Conservation (phyloP, 2,888 invertebrate genomes). For the Heliconius erato region DNA sequence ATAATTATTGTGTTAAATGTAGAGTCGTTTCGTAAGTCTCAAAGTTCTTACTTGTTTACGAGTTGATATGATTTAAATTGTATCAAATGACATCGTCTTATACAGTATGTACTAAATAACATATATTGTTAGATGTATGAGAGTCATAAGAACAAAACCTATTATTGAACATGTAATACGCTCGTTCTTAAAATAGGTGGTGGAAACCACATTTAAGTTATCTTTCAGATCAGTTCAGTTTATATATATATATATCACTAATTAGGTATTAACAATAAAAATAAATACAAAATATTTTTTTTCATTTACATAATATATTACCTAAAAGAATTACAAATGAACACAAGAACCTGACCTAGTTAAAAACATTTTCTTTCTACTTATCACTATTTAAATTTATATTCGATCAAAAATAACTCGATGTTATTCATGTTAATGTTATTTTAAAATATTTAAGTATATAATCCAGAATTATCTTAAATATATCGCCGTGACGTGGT, state of each 20-base stretch:
- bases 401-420: neutral
- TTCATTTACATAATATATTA: neutral
- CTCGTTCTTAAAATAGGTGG: neutral
- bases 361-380: neutral
- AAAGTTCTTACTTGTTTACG: neutral
- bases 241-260: neutral
- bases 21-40: neutral
- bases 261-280: neutral
- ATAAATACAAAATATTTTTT: neutral
- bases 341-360: neutral
- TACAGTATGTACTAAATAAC: neutral
- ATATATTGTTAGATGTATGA: neutral
- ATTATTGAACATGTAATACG: too few relatives aligned
- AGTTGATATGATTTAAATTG: constrained; percentile 11
- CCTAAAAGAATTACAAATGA: neutral
- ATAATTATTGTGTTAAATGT: neutral
- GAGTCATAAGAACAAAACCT: neutral
- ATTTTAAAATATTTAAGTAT: constrained; percentile 10
- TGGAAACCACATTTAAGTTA: neutral
- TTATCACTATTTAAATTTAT: neutral
- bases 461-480: constrained; percentile 18
- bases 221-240: neutral
- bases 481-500: constrained; percentile 37
- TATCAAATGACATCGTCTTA: constrained; percentile 13
- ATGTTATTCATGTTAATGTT: constrained; percentile 1